Percentiles rank a stretch among this genome's conserved stretches.
These are phyloP conservation scores for Tachystola acroxantha DNA, from an alignment of 2,888 invertebrate genomes.

Conservation along the genomic window DNA sequence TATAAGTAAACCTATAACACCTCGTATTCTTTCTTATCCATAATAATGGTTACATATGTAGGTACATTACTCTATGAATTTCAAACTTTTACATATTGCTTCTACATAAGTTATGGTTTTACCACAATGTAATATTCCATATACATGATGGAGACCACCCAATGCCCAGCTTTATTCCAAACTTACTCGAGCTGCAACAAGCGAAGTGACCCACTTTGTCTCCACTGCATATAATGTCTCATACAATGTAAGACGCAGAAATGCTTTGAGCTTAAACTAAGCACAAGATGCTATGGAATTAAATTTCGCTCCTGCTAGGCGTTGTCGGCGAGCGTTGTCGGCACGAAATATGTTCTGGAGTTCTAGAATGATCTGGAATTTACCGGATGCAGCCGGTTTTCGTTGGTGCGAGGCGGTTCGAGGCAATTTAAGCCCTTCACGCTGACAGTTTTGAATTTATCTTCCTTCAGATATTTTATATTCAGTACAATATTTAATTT, in stretches of 20 bases:
- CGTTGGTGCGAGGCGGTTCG: slow-evolving; percentile 11
- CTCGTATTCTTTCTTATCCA: no score
- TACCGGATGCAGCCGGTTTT: slow-evolving; percentile 31
- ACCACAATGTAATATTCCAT: not conserved
- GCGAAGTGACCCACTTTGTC: slow-evolving; percentile 20
- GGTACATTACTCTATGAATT: no score
- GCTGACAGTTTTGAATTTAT: not conserved
- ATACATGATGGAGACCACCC: not conserved
- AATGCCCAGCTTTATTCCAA: slow-evolving; percentile 2
- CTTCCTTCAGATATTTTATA: not conserved
- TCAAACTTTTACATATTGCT: no score
- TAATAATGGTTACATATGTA: no score
- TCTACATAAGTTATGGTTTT: no score
- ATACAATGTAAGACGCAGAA: slow-evolving; percentile 14
- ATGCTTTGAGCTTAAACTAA: slow-evolving; percentile 34
- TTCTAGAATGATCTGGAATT: slow-evolving; percentile 27
- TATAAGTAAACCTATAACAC: no score
- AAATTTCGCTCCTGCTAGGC: slow-evolving; percentile 40
- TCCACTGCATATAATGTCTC: slow-evolving; percentile 12
- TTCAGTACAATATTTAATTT: no score
- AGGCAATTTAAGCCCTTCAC: slow-evolving; percentile 11
- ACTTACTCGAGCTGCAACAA: slow-evolving; percentile 3
- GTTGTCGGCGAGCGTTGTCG: slow-evolving; percentile 38
- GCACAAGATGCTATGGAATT: slow-evolving; percentile 47
- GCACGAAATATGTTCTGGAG: slow-evolving; percentile 40